These are phyloP conservation scores for Okapia johnstoni DNA, from an alignment of 2,113 vertebrate genomes.

Conservation along the genomic window DNA sequence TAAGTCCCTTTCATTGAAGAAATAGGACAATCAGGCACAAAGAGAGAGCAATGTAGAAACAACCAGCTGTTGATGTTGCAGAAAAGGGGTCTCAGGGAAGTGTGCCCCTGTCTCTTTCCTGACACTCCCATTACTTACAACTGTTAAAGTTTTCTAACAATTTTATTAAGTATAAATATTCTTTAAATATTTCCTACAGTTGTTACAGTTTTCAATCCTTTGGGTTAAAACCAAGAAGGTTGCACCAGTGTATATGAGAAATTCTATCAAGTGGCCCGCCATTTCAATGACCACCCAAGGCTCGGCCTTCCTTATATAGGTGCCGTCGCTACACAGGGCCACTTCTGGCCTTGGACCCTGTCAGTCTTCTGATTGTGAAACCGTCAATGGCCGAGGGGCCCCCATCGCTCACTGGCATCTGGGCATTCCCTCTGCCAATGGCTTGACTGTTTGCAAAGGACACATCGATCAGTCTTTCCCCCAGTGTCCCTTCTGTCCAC, in stretches of 20 bases:
- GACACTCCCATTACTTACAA: neutral
- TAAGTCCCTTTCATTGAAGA: neutral
- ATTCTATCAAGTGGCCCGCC: neutral
- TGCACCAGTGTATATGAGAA: neutral
- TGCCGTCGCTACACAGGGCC: neutral
- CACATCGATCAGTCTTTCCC: neutral
- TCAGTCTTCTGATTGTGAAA: neutral
- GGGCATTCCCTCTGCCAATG: neutral
- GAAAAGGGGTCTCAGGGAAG: neutral
- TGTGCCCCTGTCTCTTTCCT: neutral
- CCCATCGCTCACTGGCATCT: neutral
- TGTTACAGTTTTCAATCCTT: neutral
- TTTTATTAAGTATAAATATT: neutral
- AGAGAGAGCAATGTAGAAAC: neutral
- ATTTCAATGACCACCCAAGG: neutral
- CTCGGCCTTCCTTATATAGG: neutral
- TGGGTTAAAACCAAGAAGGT: neutral
- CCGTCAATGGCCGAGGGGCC: neutral
- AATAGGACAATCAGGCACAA: neutral
- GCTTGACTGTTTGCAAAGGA: neutral
- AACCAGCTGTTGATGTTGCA: neutral
- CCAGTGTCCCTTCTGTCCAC: neutral
- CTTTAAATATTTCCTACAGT: neutral
- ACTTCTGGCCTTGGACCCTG: neutral
- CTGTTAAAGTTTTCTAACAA: neutral